Base-by-base conservation (phyloP, 2,797 vertebrate genomes). In the Spea hammondii region DNA sequence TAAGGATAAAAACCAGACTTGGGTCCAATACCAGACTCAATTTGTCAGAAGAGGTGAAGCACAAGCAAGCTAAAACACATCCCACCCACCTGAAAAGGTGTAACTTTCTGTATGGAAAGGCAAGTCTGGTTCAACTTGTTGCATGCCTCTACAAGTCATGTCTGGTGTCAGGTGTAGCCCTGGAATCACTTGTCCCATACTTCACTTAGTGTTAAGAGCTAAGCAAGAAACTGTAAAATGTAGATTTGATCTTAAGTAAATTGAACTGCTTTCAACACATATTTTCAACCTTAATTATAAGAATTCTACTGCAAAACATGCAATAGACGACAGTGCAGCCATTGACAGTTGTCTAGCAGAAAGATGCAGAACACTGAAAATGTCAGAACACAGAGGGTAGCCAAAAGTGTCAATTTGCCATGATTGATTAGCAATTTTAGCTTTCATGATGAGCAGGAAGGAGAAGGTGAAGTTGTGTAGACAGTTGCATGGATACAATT, bases 361-460 rank as follows among this genome's bases (percentile, higher is more conserved):
- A n/a, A 65, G 14, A 17, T 53, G n/a, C 48, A 17, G 54, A 45
- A 64, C 17, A 53, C 45, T 74, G 44, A 46, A 74, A 47, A 79
- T 69, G 47, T 67, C 65, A 69, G 54, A 17, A n/a, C 17, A 62
- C 49, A 17, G 45, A 13, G 65, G 64, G 14, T n/a, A 67, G n/a
- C 55, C 14, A 59, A 13, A 10, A 60, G 9, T 5, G 59, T 47
- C 10, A 49, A 48, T 72, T 54, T 1, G 9, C 8, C 13, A 47
- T 65, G 17, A 69, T 66, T 78, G 62, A 44, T 67, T 69, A 49
- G 70, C 65, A 13, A 68, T 47, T 72, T 72, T 17, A 60, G 46
- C 55, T 72, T 72, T 65, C 50, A 70, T n/a, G 55, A 50, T 32
- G 65, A 68, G 9, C 8, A 60, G 70, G 17, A 74, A 50, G 59